Evolutionary conservation across 2,888 invertebrate genomes (phyloP), one percentile per base, ranked within the genome.

Genomic region (Cryptocheilus praepositus): DNA sequence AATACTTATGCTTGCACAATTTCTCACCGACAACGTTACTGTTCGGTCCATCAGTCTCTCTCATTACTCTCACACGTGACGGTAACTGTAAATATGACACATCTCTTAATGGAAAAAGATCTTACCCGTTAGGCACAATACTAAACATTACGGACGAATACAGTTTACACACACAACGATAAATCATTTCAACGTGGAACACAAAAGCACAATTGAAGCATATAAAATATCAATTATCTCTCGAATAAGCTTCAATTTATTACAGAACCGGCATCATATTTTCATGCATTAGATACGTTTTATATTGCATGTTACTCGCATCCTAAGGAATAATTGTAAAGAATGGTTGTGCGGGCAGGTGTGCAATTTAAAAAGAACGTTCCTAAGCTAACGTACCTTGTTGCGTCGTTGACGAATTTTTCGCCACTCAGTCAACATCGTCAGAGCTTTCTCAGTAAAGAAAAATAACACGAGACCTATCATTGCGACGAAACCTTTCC

Each of bases 401-500:
- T 93, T 93, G 53, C 92, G 90, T 86, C 93, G 93, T 80, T 95
- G 94, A 25, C 92, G 91, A 51, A 92, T 90, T 81, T 95, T 95
- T 54, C 95, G 91, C 95, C 95, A 95, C 82, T 95, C 95, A 0
- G 95, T 94, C 4, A 94, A 92, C 73, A 96, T 91, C 4, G 94
- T 94, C 36, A 96, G 89, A 0, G 94, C 92, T 83, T 95, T 94
- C 86, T 98, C 98, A 3, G 94, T 95, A 76, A 96, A 92, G 86
- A 97, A 97, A 90, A 98, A 98, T 89, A 96, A 92, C 8, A 96
- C 94, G 2, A 98, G 92, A 0, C 97, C 97, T 61, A 92, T 83
- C 88, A 96, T 93, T 0, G 95, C 95, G 0, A 94, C 94, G 22
- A 97, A 89, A 0, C 98, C 98, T 85, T 96, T 96, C 93, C 94